These are phyloP conservation scores for Lasiurus cinereus DNA, from an alignment of 2,113 vertebrate genomes.

Conservation along the genomic window DNA sequence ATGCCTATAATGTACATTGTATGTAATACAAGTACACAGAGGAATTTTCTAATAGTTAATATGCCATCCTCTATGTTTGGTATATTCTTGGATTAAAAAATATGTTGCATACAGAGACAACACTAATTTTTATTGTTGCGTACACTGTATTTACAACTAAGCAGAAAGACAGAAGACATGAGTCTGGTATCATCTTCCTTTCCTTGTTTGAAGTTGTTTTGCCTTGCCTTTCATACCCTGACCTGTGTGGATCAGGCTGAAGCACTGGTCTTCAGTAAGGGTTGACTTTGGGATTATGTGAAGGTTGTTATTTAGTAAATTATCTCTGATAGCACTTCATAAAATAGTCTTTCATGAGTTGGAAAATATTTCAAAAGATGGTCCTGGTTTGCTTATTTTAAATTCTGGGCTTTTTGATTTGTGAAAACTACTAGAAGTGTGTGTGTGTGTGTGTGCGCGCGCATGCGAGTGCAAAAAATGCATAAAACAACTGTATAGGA, in stretches of 20 bases:
- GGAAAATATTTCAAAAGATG: slow-evolving; percentile 17
- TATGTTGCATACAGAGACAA: not conserved
- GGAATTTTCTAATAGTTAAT: not conserved
- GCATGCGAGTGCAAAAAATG: not conserved
- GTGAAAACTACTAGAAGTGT: not conserved
- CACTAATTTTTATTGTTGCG: not conserved
- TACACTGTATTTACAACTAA: slow-evolving; percentile 8
- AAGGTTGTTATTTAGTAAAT: not conserved
- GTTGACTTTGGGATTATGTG: not conserved
- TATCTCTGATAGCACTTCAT: not conserved
- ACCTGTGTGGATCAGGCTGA: not conserved
- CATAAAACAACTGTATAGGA: not conserved
- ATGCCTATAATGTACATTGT: not conserved
- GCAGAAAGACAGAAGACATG: not conserved
- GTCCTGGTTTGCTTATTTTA: not conserved
- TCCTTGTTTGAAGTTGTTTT: not conserved
- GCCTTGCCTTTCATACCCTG: not conserved
- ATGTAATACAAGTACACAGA: not conserved
- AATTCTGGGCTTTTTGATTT: slow-evolving; percentile 47
- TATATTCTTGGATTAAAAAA: not conserved
- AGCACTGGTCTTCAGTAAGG: not conserved
- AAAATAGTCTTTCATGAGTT: slow-evolving; percentile 1
- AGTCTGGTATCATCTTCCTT: not conserved
- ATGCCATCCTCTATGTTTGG: not conserved
- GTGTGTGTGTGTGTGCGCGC: no score